Percentiles rank a stretch among this genome's conserved stretches.
These are phyloP conservation scores for Lamprotornis superbus DNA, from an alignment of 2,113 vertebrate genomes.

Conservation along the genomic window DNA sequence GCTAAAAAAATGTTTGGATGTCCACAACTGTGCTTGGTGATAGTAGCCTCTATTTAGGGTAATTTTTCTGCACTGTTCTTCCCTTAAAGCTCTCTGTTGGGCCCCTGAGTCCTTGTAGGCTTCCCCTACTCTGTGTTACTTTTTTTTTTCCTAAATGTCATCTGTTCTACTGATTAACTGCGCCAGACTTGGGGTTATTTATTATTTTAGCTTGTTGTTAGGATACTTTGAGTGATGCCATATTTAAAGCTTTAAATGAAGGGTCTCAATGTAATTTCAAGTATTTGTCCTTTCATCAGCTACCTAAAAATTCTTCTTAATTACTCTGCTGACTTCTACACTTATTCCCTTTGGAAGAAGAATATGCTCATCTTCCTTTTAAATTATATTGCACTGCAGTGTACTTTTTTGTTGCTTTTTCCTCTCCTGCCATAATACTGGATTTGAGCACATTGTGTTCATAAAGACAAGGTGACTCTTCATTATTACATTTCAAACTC, in stretches of 20 bases:
- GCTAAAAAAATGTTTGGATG: not conserved
- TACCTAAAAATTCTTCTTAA: not conserved
- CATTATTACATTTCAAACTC: not conserved
- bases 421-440: not conserved
- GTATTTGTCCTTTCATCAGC: not conserved
- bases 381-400: not conserved
- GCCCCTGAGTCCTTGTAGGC: not conserved
- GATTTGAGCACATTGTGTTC: not conserved
- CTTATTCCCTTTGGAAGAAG: not conserved
- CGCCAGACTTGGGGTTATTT: not conserved
- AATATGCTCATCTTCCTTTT: not conserved
- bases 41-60: not conserved
- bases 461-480: not conserved
- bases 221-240: not conserved
- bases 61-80: not conserved
- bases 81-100: not conserved
- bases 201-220: not conserved
- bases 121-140: not conserved
- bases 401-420: not conserved
- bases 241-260: not conserved
- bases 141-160: not conserved
- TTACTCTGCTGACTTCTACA: not conserved
- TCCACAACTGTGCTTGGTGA: not conserved
- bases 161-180: not conserved
- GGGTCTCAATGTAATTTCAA: not conserved